phyloP scores from a whole-genome alignment of 2,797 vertebrate species.

The Eutrigla gurnardus region DNA sequence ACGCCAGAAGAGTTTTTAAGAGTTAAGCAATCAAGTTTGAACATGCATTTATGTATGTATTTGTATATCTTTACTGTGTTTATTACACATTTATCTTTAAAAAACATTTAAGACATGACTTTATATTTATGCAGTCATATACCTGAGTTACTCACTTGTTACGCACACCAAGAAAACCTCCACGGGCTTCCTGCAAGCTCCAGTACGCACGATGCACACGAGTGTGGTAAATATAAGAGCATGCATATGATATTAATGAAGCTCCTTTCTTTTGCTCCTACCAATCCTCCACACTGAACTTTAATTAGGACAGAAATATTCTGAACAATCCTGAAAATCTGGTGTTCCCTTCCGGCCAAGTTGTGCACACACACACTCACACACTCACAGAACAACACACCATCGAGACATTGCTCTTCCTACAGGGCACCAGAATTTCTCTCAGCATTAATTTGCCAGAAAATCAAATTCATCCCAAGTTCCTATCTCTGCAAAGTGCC shows the following conservation, averaged over 20 bases:
- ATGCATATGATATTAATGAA: background rate
- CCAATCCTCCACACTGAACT: background rate
- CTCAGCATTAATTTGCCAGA: slow-evolving; percentile 11
- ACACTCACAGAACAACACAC: background rate
- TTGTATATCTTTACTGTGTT: background rate
- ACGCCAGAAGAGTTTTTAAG: background rate
- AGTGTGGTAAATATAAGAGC: background rate
- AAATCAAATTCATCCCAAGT: slow-evolving; percentile 30
- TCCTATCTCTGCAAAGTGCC: slow-evolving; percentile 29
- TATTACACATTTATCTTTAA: background rate
- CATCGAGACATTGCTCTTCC: slow-evolving; percentile 3
- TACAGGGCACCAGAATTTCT: slow-evolving; percentile 26
- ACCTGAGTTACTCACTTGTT: background rate
- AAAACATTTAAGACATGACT: background rate
- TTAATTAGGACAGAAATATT: slow-evolving; percentile 9
- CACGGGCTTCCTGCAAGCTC: background rate
- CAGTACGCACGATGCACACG: background rate
- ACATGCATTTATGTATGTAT: too few species aligned
- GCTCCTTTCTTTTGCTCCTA: background rate
- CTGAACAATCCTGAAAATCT: slow-evolving; percentile 2
- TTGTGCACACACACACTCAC: background rate
- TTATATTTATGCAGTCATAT: background rate
- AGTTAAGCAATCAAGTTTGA: too few species aligned
- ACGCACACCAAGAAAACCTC: background rate
- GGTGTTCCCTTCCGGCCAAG: slow-evolving; percentile 15